Evolutionary conservation across 2,888 invertebrate species (phyloP).

Genomic region (Cataglyphis albicans): DNA sequence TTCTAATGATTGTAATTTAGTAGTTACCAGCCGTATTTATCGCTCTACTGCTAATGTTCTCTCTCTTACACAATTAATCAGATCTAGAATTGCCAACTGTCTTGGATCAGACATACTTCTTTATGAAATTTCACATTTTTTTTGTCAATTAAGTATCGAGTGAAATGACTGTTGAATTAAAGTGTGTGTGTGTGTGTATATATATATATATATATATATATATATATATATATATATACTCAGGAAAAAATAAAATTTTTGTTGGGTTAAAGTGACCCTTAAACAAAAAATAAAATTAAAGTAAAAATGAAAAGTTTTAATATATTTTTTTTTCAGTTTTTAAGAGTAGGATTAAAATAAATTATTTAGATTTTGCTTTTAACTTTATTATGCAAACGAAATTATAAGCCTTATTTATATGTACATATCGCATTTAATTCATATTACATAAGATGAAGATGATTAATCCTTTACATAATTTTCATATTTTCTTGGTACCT

Average conservation of each 20-base stretch:
- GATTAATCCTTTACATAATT: not conserved
- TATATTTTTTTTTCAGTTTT: not conserved
- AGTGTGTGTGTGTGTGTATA: not conserved
- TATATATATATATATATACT: not conserved
- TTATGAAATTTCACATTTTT: not conserved
- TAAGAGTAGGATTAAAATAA: not conserved
- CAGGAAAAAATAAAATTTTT: not conserved
- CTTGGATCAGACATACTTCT: not conserved
- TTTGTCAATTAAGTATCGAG: not conserved
- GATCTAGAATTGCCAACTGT: constrained; percentile 5
- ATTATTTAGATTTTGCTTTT: not conserved
- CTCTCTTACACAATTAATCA: constrained; percentile 25
- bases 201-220: too few species aligned
- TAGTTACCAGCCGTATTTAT: constrained; percentile 24
- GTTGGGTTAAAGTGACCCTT: not conserved
- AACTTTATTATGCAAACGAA: constrained; percentile 38
- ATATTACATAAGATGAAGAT: not conserved
- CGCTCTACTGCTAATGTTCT: constrained; percentile 19
- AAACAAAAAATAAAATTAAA: not conserved
- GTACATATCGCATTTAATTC: constrained; percentile 27
- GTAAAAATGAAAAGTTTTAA: not conserved
- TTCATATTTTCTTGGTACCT: not conserved
- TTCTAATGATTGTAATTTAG: constrained; percentile 46
- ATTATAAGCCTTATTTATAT: constrained; percentile 31
- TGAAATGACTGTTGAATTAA: constrained; percentile 2